A percentile compares a stretch with the other conserved stretches of the same genome.
phyloP scores from a whole-genome alignment of 2,797 vertebrate genomes.

The Varecia variegata region DNA sequence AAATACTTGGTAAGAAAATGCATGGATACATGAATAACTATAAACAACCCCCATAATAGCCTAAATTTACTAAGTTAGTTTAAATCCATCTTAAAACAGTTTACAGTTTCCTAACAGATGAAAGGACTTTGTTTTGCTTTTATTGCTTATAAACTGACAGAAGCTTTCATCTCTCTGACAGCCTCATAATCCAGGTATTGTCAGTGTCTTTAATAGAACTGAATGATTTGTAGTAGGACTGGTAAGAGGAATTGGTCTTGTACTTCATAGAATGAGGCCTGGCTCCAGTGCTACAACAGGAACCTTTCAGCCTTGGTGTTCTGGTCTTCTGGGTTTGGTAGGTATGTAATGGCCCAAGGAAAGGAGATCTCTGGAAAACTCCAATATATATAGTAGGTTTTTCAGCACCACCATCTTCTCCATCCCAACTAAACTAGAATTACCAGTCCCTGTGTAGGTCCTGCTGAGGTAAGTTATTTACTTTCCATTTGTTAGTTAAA shows the following conservation, averaged over 20 bases:
- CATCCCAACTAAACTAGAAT: not conserved
- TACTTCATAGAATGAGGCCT: not conserved
- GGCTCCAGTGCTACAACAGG: not conserved
- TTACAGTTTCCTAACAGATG: not conserved
- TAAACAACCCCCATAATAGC: not conserved
- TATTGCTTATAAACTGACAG: conserved; percentile 18
- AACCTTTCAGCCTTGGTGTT: not conserved
- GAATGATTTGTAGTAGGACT: not conserved
- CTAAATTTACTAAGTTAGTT: not conserved
- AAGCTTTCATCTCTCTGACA: not conserved
- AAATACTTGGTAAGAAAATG: not conserved
- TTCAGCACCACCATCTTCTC: not conserved
- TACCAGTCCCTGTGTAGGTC: not conserved
- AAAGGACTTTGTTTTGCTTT: conserved; percentile 38
- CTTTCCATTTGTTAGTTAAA: conserved; percentile 57
- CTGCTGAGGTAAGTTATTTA: conserved; percentile 40
- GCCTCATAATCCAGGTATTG: not conserved
- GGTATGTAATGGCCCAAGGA: not conserved
- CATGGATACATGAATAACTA: not conserved
- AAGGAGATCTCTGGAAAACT: not conserved
- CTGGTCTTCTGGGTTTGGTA: not conserved
- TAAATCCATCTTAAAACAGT: conserved; percentile 16
- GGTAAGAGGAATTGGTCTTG: not conserved
- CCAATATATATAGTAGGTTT: not conserved
- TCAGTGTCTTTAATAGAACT: not conserved